phyloP scores from a whole-genome alignment of 2,888 invertebrate species.

The Xanthia togata region DNA sequence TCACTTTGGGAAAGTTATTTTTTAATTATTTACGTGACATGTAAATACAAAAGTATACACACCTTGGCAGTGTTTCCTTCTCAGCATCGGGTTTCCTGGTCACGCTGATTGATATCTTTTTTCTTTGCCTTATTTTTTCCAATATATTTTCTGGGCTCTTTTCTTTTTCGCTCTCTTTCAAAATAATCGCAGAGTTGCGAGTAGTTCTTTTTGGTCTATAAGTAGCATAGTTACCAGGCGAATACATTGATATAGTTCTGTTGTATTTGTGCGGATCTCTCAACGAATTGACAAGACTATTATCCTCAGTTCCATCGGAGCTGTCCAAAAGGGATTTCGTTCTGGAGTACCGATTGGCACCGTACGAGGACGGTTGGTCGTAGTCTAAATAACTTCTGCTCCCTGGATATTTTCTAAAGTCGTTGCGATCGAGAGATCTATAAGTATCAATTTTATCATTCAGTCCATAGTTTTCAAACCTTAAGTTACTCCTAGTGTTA shows the following conservation, averaged over 20 bases:
- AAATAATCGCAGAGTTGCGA: constrained; percentile 87
- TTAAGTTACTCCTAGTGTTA: constrained; percentile 79
- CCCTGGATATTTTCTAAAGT: constrained; percentile 85
- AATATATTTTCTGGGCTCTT: constrained; percentile 88
- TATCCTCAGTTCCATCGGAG: constrained; percentile 81
- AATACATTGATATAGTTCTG: constrained; percentile 87
- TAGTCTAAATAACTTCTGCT: constrained; percentile 85
- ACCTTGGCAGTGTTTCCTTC: constrained; percentile 86
- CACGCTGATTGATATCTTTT: constrained; percentile 88
- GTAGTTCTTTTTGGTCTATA: constrained; percentile 88
- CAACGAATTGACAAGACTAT: constrained; percentile 74
- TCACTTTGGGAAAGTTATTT: constrained; percentile 86
- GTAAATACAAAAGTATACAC: constrained; percentile 84
- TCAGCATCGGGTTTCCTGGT: constrained; percentile 86
- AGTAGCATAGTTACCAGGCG: constrained; percentile 88
- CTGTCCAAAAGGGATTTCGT: constrained; percentile 87
- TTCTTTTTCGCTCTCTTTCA: constrained; percentile 88
- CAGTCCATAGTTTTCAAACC: constrained; percentile 83
- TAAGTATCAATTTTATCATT: constrained; percentile 87
- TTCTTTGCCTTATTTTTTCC: constrained; percentile 88
- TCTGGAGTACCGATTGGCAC: constrained; percentile 83
- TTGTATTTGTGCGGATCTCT: constrained; percentile 86
- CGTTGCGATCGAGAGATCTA: constrained; percentile 87
- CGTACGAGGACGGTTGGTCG: constrained; percentile 83
- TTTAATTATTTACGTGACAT: constrained; percentile 87